Conservation (phyloP, 2,797 vertebrate genomes). For the Lacerta agilis region DNA sequence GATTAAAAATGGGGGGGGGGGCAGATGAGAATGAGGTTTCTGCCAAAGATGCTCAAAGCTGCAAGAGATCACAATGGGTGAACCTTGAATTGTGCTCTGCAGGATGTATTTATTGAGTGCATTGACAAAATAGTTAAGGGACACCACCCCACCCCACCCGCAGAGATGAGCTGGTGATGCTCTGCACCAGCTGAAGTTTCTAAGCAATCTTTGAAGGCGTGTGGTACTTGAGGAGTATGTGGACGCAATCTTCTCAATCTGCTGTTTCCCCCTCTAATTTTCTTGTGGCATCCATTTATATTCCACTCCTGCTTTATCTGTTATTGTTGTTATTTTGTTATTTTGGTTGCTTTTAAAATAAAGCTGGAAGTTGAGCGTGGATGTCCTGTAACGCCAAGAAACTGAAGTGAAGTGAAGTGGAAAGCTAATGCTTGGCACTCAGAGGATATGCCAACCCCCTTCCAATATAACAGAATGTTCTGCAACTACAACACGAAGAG, state of each 20-base stretch:
- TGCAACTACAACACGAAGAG: not conserved
- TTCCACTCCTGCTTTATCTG: not conserved
- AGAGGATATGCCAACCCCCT: not conserved
- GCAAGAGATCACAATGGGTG: not conserved
- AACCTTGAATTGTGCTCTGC: not conserved
- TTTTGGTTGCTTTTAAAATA: constrained; percentile 4
- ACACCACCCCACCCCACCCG: not conserved
- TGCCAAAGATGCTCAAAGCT: not conserved
- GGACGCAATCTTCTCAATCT: constrained; percentile 4
- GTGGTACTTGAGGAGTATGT: not conserved
- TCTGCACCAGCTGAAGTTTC: not conserved
- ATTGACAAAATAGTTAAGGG: not conserved
- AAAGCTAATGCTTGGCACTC: constrained; percentile 12
- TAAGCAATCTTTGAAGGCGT: not conserved
- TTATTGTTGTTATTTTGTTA: not conserved
- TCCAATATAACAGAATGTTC: constrained; percentile 41
- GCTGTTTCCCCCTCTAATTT: not conserved
- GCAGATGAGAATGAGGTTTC: not conserved
- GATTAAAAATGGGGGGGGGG: not conserved
- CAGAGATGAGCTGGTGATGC: not conserved
- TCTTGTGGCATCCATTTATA: not conserved
- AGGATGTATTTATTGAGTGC: not conserved
- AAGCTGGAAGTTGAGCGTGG: constrained; percentile 13
- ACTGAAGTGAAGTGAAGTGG: not conserved
- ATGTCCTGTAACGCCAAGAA: not conserved